Evolutionary conservation across 37 sponge, comb jelly and placozoan genomes (phyloP).

Genomic region (Dysidea cf. avara): DNA sequence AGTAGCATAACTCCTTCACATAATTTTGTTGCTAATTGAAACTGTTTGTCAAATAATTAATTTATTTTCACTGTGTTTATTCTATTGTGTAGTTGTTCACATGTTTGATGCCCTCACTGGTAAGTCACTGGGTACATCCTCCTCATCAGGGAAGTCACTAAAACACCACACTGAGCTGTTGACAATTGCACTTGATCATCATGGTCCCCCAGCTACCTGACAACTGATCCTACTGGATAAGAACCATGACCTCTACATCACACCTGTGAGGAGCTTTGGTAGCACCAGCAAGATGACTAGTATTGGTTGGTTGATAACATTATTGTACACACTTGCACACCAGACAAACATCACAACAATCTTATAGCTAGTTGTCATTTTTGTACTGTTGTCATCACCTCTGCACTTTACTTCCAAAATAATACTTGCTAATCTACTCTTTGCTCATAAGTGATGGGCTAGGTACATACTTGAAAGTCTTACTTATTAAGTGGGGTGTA

Average conservation of each 20-base stretch:
- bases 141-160: conserved; percentile 17
- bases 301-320: not conserved
- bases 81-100: conserved; percentile 58
- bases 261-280: conserved; percentile 36
- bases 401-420: too few species aligned
- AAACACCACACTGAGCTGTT: conserved; percentile 49
- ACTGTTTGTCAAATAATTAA: too few species aligned
- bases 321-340: conserved; percentile 11
- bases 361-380: too few species aligned
- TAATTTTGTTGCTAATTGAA: not conserved
- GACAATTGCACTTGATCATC: conserved; percentile 59
- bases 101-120: conserved; percentile 80
- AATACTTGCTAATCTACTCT: too few species aligned
- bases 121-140: conserved; percentile 58
- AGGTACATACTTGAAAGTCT: too few species aligned
- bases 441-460: too few species aligned
- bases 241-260: conserved; percentile 86
- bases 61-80: not conserved
- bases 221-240: conserved; percentile 83
- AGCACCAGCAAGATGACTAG: too few species aligned
- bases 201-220: conserved; percentile 55
- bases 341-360: too few species aligned
- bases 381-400: too few species aligned
- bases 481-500: too few species aligned
- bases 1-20: not conserved